These are phyloP conservation scores for Sinosuthora webbiana DNA, from an alignment of 2,113 vertebrate species.

Conservation along the genomic window DNA sequence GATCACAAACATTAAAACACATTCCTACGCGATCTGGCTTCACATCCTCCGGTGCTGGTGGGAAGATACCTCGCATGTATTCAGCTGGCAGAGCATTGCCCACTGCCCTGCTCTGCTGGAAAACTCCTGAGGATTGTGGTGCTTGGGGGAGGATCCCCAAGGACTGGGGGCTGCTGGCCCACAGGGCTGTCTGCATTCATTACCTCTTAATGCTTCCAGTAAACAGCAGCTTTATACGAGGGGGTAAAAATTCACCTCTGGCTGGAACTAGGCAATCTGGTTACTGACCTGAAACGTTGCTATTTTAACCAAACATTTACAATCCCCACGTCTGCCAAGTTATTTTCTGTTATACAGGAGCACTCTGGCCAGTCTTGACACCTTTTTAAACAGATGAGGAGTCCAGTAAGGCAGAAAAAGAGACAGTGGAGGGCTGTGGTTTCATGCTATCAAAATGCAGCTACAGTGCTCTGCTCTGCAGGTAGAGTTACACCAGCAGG, in stretches of 20 bases:
- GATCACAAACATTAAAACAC: not conserved
- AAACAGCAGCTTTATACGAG: not conserved
- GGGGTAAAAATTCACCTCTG: not conserved
- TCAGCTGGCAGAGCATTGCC: not conserved
- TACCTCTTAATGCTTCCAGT: not conserved
- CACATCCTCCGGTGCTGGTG: fast-evolving
- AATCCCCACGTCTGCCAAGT: fast-evolving
- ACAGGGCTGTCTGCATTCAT: not conserved
- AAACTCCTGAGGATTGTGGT: not conserved
- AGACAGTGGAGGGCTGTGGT: not conserved
- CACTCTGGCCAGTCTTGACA: not conserved
- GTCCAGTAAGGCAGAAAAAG: not conserved
- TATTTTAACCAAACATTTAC: not conserved
- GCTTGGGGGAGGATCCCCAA: not conserved
- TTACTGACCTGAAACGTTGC: not conserved
- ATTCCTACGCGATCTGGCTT: not conserved
- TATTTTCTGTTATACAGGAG: not conserved
- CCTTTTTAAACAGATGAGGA: not conserved
- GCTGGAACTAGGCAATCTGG: not conserved
- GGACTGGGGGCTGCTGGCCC: not conserved
- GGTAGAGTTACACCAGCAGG: not conserved
- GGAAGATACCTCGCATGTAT: not conserved
- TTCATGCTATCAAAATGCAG: not conserved
- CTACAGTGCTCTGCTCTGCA: not conserved
- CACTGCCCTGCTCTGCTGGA: not conserved